These are phyloP conservation scores for Orchesella cincta DNA, from an alignment of 1,140 invertebrate species.

Conservation along the genomic window DNA sequence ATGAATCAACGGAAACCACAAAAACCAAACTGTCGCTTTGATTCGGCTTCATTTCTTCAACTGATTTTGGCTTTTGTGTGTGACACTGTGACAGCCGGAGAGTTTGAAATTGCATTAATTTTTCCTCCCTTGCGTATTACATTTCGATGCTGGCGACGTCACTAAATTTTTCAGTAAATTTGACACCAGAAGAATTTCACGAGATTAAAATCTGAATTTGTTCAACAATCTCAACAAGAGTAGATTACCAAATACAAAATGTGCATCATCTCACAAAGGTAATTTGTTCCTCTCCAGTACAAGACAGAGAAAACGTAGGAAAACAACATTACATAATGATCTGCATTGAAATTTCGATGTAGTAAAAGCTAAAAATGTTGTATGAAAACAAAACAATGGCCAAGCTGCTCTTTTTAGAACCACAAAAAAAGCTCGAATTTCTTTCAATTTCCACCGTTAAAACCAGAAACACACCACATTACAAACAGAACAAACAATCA, in stretches of 20 bases:
- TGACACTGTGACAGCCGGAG: too few relatives aligned
- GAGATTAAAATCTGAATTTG: too few relatives aligned
- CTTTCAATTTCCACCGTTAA: not conserved
- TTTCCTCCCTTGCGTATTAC: not conserved
- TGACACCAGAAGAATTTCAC: slow-evolving; percentile 7
- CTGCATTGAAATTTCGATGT: too few relatives aligned
- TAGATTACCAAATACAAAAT: too few relatives aligned
- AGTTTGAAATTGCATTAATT: not conserved
- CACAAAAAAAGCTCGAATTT: not conserved
- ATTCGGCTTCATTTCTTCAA: slow-evolving; percentile 6
- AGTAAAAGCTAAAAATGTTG: too few relatives aligned
- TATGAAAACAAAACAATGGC: too few relatives aligned
- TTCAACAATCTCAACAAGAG: too few relatives aligned
- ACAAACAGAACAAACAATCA: slow-evolving; percentile 1
- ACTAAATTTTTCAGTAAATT: slow-evolving; percentile 3
- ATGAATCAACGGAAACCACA: slow-evolving; percentile 9
- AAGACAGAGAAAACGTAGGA: too few relatives aligned
- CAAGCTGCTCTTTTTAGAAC: not conserved
- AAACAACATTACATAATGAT: too few relatives aligned
- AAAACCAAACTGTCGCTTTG: slow-evolving; percentile 26
- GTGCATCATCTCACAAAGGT: too few relatives aligned
- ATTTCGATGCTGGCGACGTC: not conserved
- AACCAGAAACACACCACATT: not conserved
- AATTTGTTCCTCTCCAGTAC: too few relatives aligned
- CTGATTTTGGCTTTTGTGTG: slow-evolving; percentile 9